Evolutionary conservation across 92 coral and sea anemone species (phyloP), one percentile per base, ranked within the genome.

Genomic region (Siderastrea siderea): DNA sequence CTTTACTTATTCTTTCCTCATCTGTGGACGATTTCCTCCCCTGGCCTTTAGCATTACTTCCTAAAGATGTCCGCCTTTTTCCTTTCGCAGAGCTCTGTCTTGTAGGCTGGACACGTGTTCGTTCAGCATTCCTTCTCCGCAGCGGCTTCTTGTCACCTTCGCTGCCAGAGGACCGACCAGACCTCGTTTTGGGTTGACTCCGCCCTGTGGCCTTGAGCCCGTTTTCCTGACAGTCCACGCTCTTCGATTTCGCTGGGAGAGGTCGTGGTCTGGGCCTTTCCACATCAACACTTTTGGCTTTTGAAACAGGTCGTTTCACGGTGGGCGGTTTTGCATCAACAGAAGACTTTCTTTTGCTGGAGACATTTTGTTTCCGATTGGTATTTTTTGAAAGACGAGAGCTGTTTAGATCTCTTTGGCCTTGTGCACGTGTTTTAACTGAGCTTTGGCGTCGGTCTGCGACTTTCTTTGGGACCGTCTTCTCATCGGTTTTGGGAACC

Each of bases 181-280:
- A 74, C 13, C 82, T 50, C 50, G 38, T 50, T 50, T 54, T 69
- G 46, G 54, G 4, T 11, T 45, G 69, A 44, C 7, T 82, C 10
- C 3, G 68, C 13, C 65, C 46, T 8, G 63, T 68, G n/a, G 10
- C 10, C 47, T 19, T 81, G 16, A 13, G 1, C 13, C 47, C 67
- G 17, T 54, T 81, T 43, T 5, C 50, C 50, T 14, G 81, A 63
- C 26, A 47, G 9, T 50, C 88, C 12, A 49, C 46, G 44, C 82
- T 74, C 63, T 74, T 84, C 7, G 88, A 74, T 62, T 84, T 84
- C n/a, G 49, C 47, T n/a, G 54, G 3, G 19, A 73, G 63, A 17
- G 69, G 73, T 44, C 88, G 80, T 13, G 88, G 58, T 50, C 71
- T 82, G 54, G 74, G 69, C 52, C 74, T 84, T 7, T 61, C 64